phyloP scores from a whole-genome alignment of 1,140 invertebrate species.

The Drosophila sproati region DNA sequence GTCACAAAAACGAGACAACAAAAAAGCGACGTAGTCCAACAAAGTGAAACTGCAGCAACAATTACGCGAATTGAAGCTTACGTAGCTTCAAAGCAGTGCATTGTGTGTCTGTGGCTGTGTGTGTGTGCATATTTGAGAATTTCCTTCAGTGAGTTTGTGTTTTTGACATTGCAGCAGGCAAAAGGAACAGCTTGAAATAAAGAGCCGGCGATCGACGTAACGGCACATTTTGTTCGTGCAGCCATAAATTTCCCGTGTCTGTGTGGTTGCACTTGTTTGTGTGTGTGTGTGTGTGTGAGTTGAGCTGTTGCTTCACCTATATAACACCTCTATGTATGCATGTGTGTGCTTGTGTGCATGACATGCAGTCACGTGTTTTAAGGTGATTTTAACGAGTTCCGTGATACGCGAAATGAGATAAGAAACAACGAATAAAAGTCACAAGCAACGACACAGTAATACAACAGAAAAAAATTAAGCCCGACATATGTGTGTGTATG shows the following conservation, averaged over 20 bases:
- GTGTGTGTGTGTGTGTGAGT: constrained; percentile 15
- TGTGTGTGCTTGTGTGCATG: constrained; percentile 40
- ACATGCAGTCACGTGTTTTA: constrained; percentile 76
- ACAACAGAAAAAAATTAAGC: constrained; percentile 1
- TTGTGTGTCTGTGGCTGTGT: constrained; percentile 4
- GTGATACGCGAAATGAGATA: constrained; percentile 80
- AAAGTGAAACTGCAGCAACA: constrained; percentile 34
- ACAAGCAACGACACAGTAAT: constrained; percentile 22
- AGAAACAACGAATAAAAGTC: constrained; percentile 51
- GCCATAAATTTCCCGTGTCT: constrained; percentile 19
- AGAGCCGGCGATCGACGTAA: constrained; percentile 44
- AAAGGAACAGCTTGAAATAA: constrained; percentile 5
- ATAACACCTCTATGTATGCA: constrained; percentile 1
- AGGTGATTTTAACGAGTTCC: constrained; percentile 82
- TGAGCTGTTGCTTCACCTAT: constrained; percentile 36
- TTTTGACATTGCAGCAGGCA: constrained; percentile 49
- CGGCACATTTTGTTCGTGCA: constrained; percentile 46
- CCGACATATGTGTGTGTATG: neutral
- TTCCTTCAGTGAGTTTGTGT: constrained; percentile 38
- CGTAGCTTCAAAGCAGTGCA: constrained; percentile 4
- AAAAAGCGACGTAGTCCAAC: constrained; percentile 21
- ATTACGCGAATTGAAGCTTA: constrained; percentile 44
- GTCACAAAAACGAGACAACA: constrained; percentile 15
- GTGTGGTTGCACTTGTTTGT: constrained; percentile 4
- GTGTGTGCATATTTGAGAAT: constrained; percentile 36